Base-by-base conservation (phyloP, 2,888 invertebrate genomes). In the Prosapia bicincta region DNA sequence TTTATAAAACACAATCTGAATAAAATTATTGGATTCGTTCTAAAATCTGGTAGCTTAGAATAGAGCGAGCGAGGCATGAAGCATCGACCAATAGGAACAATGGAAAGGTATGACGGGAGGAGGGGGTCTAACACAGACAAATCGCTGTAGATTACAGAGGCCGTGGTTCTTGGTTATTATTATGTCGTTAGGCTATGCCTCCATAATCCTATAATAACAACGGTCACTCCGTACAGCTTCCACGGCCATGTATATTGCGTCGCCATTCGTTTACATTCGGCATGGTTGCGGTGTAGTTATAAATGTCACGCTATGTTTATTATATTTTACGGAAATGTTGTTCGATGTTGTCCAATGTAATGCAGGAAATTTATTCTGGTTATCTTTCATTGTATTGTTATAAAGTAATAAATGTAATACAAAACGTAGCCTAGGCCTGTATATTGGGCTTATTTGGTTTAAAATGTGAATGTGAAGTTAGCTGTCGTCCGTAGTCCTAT, bases 121-220 rank as follows among this genome's bases (percentile, higher is more conserved):
- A 15, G 38, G 38, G 13, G 38, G 38, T 6, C 10, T 38, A 38
- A 38, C 38, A 38, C 38, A 38, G 38, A 38, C 38, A 38, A 38
- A 38, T 38, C 38, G 38, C 38, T 38, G 38, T 15, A 38, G 38
- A 38, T 38, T 38, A 38, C 38, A 38, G 38, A 38, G 38, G 38
- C 38, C 38, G 38, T 38, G 38, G 38, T 38, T 38, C 38, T 38
- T 6, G 38, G 81, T 81, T 81, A 81, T 81, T 81, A 81, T 81
- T 80, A 81, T 81, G 80, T 81, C 81, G 80, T 81, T 81, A 74
- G 71, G 74, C 65, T 38, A 68, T 72, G 70, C 76, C 76, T 28
- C 66, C 67, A 68, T 74, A 72, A 78, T 78, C 78, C 78, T 71
- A 65, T 76, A 76, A 76, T 76, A 76, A 76, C 76, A 76, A 7